phyloP scores from a whole-genome alignment of 2,113 vertebrate genomes.

The Archocentrus centrarchus region DNA sequence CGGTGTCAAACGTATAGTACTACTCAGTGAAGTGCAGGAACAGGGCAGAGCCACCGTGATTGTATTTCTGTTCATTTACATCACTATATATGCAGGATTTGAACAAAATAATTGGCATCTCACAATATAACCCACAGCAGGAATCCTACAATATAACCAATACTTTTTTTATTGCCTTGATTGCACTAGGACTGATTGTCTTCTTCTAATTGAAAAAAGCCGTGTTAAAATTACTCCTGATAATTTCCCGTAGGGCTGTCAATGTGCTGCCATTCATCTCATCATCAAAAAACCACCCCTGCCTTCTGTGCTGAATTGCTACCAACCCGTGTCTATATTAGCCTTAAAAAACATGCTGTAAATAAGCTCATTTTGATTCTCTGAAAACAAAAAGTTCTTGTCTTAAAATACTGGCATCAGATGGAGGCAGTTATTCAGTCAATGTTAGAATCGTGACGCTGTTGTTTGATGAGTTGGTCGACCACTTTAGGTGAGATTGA shows the following conservation, averaged over 20 bases:
- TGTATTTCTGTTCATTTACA: slow-evolving; percentile 7
- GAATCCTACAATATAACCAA: not conserved
- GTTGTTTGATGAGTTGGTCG: not conserved
- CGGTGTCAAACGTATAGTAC: slow-evolving; percentile 7
- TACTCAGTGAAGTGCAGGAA: not conserved
- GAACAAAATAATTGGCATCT: not conserved
- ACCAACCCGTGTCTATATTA: not conserved
- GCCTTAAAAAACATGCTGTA: not conserved
- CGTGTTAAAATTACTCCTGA: not conserved
- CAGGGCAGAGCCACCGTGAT: not conserved
- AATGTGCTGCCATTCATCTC: not conserved
- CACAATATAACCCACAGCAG: not conserved
- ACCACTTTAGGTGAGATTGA: not conserved
- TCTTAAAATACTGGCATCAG: not conserved
- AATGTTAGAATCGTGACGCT: not conserved
- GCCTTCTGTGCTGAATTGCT: not conserved
- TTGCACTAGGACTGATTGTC: not conserved
- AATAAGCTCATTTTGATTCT: not conserved
- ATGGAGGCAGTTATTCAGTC: not conserved
- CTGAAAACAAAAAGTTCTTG: rapidly evolving
- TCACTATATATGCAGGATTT: not conserved
- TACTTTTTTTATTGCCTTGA: not conserved
- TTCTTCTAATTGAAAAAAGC: not conserved
- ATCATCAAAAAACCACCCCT: not conserved
- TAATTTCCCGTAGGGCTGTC: not conserved